These are phyloP conservation scores for Micrastur ruficollis DNA, from an alignment of 2,797 vertebrate species.

Conservation along the genomic window DNA sequence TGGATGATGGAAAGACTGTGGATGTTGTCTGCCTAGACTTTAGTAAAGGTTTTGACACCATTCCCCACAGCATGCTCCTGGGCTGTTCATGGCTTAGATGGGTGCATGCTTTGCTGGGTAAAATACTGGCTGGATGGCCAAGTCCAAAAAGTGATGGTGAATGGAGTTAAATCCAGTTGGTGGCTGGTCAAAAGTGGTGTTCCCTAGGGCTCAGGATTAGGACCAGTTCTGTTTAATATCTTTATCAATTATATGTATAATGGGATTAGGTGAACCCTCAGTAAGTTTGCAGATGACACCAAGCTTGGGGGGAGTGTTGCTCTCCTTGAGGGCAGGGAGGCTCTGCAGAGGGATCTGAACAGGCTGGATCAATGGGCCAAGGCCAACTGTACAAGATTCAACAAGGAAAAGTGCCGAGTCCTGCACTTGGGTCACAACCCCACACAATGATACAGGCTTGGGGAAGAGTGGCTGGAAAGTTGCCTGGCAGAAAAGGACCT, in stretches of 20 bases:
- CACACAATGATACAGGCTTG: too few species aligned
- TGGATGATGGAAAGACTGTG: neutral
- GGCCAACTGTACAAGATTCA: neutral
- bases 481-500: too few species aligned
- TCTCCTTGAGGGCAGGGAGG: neutral
- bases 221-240: neutral
- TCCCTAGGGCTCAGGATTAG: neutral
- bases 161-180: neutral
- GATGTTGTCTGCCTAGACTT: neutral
- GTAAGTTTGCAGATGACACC: neutral
- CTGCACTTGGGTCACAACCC: too few species aligned
- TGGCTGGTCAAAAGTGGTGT: neutral
- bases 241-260: neutral
- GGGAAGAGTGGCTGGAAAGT: too few species aligned
- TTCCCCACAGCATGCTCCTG: too few species aligned
- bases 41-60: neutral
- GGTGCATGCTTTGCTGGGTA: too few species aligned
- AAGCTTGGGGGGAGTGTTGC: accelerated
- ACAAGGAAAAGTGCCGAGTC: too few species aligned
- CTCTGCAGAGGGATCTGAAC: too few species aligned
- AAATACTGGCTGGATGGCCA: too few species aligned
- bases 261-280: accelerated
- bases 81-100: too few species aligned
- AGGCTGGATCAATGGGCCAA: neutral
- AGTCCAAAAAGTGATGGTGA: neutral